Percentiles rank a stretch among this genome's conserved stretches.
phyloP scores from a whole-genome alignment of 2,888 invertebrate species.

The Caenorhabditis afra region DNA sequence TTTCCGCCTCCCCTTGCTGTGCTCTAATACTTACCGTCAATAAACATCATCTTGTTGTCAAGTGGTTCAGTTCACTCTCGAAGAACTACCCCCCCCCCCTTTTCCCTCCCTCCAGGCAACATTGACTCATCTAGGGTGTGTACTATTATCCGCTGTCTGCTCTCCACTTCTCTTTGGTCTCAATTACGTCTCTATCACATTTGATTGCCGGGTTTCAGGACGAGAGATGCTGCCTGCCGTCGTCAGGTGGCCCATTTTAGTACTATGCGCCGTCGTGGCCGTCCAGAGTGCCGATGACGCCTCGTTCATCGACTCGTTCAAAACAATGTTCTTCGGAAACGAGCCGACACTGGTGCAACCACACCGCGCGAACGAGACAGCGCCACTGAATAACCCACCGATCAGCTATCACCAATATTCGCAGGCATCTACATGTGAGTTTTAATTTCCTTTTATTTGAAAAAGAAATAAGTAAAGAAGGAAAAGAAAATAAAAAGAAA shows the following conservation, averaged over 20 bases:
- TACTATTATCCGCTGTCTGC: not conserved
- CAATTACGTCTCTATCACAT: not conserved
- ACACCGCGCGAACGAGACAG: slow-evolving; percentile 11
- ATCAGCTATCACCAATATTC: slow-evolving; percentile 56
- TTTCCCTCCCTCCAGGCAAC: not conserved
- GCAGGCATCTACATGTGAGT: slow-evolving; percentile 42
- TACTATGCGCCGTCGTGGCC: slow-evolving; percentile 28
- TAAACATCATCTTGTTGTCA: slow-evolving; percentile 41
- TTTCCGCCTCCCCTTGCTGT: not conserved
- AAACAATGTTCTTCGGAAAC: slow-evolving; percentile 56
- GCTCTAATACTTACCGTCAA: slow-evolving; percentile 41
- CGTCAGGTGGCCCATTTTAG: slow-evolving; percentile 47
- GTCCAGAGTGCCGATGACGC: slow-evolving; percentile 22
- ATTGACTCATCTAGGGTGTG: slow-evolving; percentile 34
- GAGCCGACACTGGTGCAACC: slow-evolving; percentile 27
- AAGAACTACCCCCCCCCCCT: too few relatives aligned
- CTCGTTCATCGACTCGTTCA: slow-evolving; percentile 50
- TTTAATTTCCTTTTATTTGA: not conserved
- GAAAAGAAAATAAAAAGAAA: slow-evolving; percentile 15
- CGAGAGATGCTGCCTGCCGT: slow-evolving; percentile 41
- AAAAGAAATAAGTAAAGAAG: not conserved
- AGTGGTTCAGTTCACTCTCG: slow-evolving; percentile 31
- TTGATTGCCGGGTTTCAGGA: slow-evolving; percentile 10
- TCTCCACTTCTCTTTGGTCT: not conserved
- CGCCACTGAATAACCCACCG: slow-evolving; percentile 48